Evolutionary conservation across 2,797 vertebrate genomes (phyloP).

Genomic region (Ispidina picta): DNA sequence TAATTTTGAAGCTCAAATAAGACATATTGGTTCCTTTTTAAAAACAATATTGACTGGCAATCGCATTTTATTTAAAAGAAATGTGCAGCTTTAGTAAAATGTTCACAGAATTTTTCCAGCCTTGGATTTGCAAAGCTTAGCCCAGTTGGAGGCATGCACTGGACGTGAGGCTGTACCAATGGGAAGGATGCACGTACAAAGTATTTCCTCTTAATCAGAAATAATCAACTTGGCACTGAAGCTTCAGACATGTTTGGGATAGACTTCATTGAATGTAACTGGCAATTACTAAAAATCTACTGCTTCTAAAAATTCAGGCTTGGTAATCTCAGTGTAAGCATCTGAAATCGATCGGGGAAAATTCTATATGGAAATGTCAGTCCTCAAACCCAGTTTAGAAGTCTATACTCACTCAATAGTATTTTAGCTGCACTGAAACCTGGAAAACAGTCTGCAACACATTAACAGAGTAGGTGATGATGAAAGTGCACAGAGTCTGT

Average conservation of each 20-base stretch:
- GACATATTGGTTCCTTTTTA: neutral
- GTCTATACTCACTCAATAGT: neutral
- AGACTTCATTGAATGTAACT: neutral
- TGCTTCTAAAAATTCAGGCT: neutral
- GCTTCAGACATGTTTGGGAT: neutral
- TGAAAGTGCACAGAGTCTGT: neutral
- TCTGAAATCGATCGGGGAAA: neutral
- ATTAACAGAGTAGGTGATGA: neutral
- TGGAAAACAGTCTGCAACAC: neutral
- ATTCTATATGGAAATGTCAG: neutral
- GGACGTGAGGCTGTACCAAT: neutral
- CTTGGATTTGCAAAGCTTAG: neutral
- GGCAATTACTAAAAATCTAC: neutral
- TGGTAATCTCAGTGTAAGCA: neutral
- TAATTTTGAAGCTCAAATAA: neutral
- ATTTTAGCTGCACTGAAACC: neutral
- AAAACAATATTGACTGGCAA: neutral
- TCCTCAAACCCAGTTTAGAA: neutral
- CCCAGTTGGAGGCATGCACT: neutral
- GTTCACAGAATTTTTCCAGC: neutral
- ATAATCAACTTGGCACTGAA: neutral
- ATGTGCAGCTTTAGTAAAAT: neutral
- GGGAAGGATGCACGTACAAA: neutral
- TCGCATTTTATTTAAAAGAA: conserved; percentile 1
- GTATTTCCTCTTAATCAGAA: neutral